Conservation (phyloP, 1,140 invertebrate genomes). For the Gerris buenoi region DNA sequence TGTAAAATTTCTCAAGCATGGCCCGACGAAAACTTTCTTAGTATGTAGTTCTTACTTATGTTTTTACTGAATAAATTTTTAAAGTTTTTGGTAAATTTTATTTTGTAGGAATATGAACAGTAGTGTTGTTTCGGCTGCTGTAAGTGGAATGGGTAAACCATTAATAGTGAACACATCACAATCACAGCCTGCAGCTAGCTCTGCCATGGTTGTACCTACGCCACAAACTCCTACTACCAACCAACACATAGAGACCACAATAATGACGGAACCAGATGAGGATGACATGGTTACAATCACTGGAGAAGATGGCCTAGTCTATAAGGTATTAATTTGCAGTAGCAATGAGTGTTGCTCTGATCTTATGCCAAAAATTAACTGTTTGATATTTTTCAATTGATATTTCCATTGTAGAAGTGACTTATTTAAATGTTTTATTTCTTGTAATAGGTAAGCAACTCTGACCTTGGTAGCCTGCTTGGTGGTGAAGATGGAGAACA, state of each 20-base stretch:
- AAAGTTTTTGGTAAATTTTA: too few relatives aligned
- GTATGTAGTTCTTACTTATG: too few relatives aligned
- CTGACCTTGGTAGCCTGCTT: slow-evolving; percentile 41
- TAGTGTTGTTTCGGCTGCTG: not conserved
- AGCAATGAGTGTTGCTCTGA: not conserved
- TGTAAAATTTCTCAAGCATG: too few relatives aligned
- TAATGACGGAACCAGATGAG: slow-evolving; percentile 8
- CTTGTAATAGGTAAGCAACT: slow-evolving; percentile 27
- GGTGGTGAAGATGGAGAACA: slow-evolving; percentile 51
- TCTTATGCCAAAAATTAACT: too few relatives aligned
- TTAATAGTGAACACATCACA: not conserved
- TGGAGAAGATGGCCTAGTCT: slow-evolving; percentile 37
- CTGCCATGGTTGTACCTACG: not conserved
- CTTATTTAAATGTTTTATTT: too few relatives aligned
- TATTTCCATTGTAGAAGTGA: too few relatives aligned
- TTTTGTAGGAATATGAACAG: not conserved
- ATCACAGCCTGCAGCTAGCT: not conserved
- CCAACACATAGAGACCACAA: too few relatives aligned
- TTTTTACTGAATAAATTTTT: too few relatives aligned
- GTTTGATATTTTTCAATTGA: too few relatives aligned
- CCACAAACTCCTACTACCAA: too few relatives aligned
- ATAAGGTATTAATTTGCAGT: slow-evolving; percentile 34
- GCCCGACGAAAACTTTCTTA: too few relatives aligned
- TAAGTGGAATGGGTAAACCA: not conserved
- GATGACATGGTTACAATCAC: slow-evolving; percentile 35